Conservation (phyloP, 64 coral and sea anemone species). For the Platygyra sinensis region DNA sequence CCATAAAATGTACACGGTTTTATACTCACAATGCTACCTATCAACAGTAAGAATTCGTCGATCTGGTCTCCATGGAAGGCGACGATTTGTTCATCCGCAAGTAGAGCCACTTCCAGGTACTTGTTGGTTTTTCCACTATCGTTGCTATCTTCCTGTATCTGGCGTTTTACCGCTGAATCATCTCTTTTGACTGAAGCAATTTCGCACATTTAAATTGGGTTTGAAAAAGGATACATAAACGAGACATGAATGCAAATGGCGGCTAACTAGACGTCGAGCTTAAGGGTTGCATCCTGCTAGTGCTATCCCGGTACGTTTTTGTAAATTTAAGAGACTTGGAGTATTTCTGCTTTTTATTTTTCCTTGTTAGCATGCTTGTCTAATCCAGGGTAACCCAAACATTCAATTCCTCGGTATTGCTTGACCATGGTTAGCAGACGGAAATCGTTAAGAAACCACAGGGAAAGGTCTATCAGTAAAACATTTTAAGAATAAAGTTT, state of each 20-base stretch:
- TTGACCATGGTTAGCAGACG: no score
- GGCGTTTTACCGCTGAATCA: neutral
- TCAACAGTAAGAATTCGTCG: slow-evolving; percentile 18
- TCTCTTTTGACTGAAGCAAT: neutral
- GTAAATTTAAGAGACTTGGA: no score
- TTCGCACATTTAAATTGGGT: neutral
- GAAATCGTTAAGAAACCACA: no score
- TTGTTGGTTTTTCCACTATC: neutral
- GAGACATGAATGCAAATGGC: neutral
- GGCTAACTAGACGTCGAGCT: no score
- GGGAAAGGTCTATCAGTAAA: no score
- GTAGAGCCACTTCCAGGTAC: slow-evolving; percentile 37
- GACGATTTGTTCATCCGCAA: slow-evolving; percentile 44
- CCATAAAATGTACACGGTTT: neutral
- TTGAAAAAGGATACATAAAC: neutral
- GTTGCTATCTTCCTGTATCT: neutral
- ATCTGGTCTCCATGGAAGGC: neutral
- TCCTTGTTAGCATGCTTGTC: no score
- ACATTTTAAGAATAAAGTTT: no score
- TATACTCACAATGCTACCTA: slow-evolving; percentile 43
- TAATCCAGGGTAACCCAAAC: no score
- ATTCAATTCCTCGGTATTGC: no score
- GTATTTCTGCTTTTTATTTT: no score
- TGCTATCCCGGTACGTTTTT: no score
- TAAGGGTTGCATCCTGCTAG: no score